These are phyloP conservation scores for Drosophila willistoni DNA, from an alignment of 1,140 invertebrate genomes.

Conservation along the genomic window DNA sequence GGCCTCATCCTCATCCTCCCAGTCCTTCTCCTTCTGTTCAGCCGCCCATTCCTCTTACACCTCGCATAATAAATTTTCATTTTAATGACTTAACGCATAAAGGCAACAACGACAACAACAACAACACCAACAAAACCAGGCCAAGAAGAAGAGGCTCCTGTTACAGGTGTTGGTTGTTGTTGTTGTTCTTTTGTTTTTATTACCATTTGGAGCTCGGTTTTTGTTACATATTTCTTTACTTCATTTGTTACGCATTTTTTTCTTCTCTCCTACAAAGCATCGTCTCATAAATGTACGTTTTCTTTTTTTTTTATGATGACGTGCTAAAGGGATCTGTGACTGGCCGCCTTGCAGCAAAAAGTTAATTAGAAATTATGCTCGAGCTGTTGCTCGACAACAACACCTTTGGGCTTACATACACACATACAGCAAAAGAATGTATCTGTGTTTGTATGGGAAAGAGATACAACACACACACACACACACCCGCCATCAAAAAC, in stretches of 20 bases:
- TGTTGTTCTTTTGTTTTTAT: constrained; percentile 52
- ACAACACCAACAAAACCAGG: constrained; percentile 20
- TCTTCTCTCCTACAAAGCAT: constrained; percentile 55
- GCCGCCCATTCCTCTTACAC: constrained; percentile 20
- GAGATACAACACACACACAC: constrained; percentile 30
- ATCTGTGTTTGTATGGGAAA: too few relatives aligned
- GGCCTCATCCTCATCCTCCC: not conserved
- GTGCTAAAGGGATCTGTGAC: constrained; percentile 72
- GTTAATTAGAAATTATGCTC: constrained; percentile 81
- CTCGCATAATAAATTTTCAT: constrained; percentile 80
- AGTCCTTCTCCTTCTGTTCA: not conserved
- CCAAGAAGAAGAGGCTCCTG: constrained; percentile 38
- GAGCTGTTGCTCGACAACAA: constrained; percentile 51
- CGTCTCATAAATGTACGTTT: constrained; percentile 65
- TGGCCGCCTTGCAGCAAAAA: constrained; percentile 63
- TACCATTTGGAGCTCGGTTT: constrained; percentile 48
- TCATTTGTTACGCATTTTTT: constrained; percentile 74
- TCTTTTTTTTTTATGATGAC: constrained; percentile 80
- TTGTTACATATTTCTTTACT: constrained; percentile 66
- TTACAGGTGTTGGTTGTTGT: constrained; percentile 64
- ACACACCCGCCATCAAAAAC: constrained; percentile 18
- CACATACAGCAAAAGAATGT: constrained; percentile 41
- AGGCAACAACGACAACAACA: constrained; percentile 56
- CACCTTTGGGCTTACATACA: constrained; percentile 54
- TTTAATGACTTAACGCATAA: constrained; percentile 81